Evolutionary conservation across 1,140 invertebrate species (phyloP), one percentile per base, ranked within the genome.

Genomic region (Bombus soroeensis): DNA sequence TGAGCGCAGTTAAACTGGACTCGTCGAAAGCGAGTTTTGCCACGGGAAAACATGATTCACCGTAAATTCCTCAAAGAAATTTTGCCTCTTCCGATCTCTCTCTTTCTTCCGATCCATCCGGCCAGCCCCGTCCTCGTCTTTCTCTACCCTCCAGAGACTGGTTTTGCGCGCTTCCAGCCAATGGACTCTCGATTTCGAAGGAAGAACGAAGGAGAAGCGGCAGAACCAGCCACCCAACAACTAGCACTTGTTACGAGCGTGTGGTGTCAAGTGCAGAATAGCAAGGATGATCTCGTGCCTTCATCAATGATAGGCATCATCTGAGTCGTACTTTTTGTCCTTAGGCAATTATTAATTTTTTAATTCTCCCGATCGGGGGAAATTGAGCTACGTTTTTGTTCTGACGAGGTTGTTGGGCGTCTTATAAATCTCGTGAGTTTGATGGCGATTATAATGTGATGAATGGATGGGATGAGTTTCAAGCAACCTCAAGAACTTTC

Each of bases 101-200:
- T 77, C 72, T 13, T 43, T 72, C 77, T 62, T 18, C 57, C 57
- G 41, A 64, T 75, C 12, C 53, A 1, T 59, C 75, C 72, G n/a
- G 47, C 47, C 47, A 28, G 57, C 62, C 6, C 66, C 64, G 43
- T 80, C 57, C 62, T 68, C 68, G 80, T 88, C 87, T 84, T 84
- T 86, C 88, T 90, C 72, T 91, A 82, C 71, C 72, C 68, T 83
- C 79, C 71, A 64, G 25, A 25, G 82, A 92, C 91, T 92, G 91
- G 91, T 92, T 92, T 89, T 89, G 90, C 88, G 81, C 88, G 84
- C 74, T 74, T 59, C 53, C 70, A 87, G 83, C 87, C 84, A 88
- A 87, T 86, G 85, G 90, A 92, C 90, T 92, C 91, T 91, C 91
- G 90, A 91, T 92, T 92, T 92, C 91, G 87, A 90, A 87, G 79